These are phyloP conservation scores for Dione vanillae DNA, from an alignment of 2,888 invertebrate genomes.

Conservation along the genomic window DNA sequence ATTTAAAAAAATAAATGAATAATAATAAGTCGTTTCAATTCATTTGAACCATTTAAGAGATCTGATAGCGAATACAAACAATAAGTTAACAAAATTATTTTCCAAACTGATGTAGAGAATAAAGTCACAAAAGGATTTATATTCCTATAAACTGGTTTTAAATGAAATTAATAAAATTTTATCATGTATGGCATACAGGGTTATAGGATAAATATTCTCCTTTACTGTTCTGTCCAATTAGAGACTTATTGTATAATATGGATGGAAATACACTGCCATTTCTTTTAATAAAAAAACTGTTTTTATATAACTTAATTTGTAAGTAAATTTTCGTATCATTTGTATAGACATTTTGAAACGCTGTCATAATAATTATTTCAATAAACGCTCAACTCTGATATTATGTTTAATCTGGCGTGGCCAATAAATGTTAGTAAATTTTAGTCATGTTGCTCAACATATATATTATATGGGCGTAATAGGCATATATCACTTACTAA, in stretches of 20 bases:
- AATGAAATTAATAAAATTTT: no score
- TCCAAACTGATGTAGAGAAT: background rate
- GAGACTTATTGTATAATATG: no score
- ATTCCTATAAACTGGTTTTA: background rate
- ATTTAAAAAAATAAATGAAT: background rate
- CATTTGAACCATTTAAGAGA: slow-evolving; percentile 11
- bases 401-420: background rate
- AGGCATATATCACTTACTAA: background rate
- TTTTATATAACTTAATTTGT: background rate
- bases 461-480: no score
- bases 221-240: no score
- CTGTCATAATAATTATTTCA: background rate
- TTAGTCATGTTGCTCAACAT: background rate
- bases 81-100: slow-evolving; percentile 6
- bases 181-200: no score
- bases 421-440: background rate
- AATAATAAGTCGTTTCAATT: background rate
- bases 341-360: background rate
- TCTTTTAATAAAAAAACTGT: background rate
- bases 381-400: background rate
- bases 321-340: background rate
- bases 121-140: background rate
- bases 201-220: no score
- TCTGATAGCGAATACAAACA: slow-evolving; percentile 8
- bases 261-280: background rate